These are phyloP conservation scores for Gari tellinella DNA, from an alignment of 2,888 invertebrate species.

Conservation along the genomic window DNA sequence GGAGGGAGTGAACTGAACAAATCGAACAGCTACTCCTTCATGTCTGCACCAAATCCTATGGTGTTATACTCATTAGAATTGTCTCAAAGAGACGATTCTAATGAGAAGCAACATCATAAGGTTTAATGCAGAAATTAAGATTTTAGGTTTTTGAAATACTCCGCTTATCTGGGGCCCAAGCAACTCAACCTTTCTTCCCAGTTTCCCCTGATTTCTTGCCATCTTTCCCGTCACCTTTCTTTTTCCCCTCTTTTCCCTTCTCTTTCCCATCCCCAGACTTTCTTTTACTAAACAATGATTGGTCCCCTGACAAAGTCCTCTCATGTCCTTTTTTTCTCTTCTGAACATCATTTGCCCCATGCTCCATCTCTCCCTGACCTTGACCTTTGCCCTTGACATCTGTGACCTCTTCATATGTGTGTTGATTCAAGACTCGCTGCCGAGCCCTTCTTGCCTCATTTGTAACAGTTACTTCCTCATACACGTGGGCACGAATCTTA, in stretches of 20 bases:
- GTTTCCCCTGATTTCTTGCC: conserved; percentile 16
- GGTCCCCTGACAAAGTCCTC: conserved; percentile 34
- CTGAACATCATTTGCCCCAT: conserved; percentile 8
- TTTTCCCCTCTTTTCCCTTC: conserved; percentile 40
- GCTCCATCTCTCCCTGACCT: conserved; percentile 6
- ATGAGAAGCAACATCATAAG: too few species aligned
- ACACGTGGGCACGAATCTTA: conserved; percentile 67
- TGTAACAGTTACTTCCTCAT: conserved; percentile 73
- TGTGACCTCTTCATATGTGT: conserved; percentile 76
- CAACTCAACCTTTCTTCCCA: not conserved
- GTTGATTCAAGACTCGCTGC: conserved; percentile 69
- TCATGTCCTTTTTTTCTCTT: conserved; percentile 44
- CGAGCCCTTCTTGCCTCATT: conserved; percentile 57
- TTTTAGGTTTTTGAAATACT: too few species aligned
- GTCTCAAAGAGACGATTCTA: too few species aligned
- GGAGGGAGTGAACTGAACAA: too few species aligned
- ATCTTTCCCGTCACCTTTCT: conserved; percentile 47
- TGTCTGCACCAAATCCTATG: too few species aligned
- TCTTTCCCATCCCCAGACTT: conserved; percentile 44
- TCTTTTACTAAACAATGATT: conserved; percentile 43
- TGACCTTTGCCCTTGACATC: conserved; percentile 60
- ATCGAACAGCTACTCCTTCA: too few species aligned
- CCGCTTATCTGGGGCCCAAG: too few species aligned
- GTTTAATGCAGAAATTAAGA: too few species aligned
- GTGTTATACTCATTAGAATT: too few species aligned